Evolutionary conservation across 92 coral and sea anemone genomes (phyloP), one percentile per base, ranked within the genome.

Genomic region (Paragorgia papillata): DNA sequence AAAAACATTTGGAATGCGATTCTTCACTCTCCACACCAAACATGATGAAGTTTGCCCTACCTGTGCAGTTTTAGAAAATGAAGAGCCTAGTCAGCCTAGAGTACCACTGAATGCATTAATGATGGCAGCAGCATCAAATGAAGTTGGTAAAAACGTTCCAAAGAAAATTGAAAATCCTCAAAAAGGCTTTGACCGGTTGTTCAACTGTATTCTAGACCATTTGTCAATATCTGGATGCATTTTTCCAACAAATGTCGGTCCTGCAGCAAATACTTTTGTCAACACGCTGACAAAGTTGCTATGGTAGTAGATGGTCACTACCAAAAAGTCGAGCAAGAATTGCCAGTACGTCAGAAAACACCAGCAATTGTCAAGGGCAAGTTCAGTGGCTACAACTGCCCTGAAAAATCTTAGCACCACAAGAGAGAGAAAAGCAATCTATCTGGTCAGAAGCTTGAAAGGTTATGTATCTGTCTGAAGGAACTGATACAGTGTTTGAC

Each of bases 361-460:
- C 62, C 62, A 57, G 62, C 25, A 57, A 57, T 80, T 56, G 30
- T 80, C 28, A 54, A 80, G 64, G 33, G 51, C 30, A 80, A 35
- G 39, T 67, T 67, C 18, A 51, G 67, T 31, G 69, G 84, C 40
- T 80, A 29, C 57, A 80, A 80, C 39, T 60, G 43, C 68, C 66
- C 84, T 74, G 30, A 74, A 69, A 39, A 37, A 3, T 21, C 49
- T 39, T 7, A 32, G 61, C 84, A 80, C 84, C 61, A 79, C 15
- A 80, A 80, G 27, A 50, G 68, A 57, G 26, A 5, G 49, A 48
- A 55, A 12, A n/a, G 55, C 19, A 69, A 80, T 29, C 57, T 63
- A 29, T 63, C 70, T 63, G 10, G 43, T 18, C 37, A 61, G 37
- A 61, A 61, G 37, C 10, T 61, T 15, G 43, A 61, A 22, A 22